These are phyloP conservation scores for Episyrphus balteatus DNA, from an alignment of 1,140 invertebrate genomes.

Conservation along the genomic window DNA sequence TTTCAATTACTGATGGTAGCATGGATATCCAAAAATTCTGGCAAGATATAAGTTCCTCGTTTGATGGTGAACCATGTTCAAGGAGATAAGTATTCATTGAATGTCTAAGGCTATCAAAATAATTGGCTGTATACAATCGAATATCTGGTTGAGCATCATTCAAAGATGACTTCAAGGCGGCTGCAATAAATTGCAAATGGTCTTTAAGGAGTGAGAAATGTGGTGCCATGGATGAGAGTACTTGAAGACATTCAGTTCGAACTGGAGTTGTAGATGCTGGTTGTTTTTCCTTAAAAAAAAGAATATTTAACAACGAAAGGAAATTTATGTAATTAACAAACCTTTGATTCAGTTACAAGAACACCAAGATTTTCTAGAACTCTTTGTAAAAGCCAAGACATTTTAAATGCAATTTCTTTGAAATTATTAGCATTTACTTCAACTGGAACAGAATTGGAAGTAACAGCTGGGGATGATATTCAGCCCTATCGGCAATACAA, in stretches of 20 bases:
- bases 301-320: too few species aligned
- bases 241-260: constrained; percentile 64
- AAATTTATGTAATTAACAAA: constrained; percentile 3
- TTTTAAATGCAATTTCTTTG: constrained; percentile 1
- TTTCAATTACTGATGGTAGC: constrained; percentile 11
- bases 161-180: constrained; percentile 43
- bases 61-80: neutral
- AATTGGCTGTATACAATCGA: constrained; percentile 48
- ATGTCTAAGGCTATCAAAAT: constrained; percentile 51
- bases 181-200: constrained; percentile 44
- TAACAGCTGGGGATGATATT: neutral
- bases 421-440: neutral
- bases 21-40: constrained; percentile 15
- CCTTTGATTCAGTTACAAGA: constrained; percentile 27
- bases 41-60: neutral
- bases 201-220: constrained; percentile 47
- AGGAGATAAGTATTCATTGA: constrained; percentile 34
- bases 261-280: constrained; percentile 24
- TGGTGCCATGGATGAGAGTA: constrained; percentile 56
- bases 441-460: too few species aligned
- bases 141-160: constrained; percentile 47
- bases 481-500: too few species aligned
- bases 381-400: constrained; percentile 43
- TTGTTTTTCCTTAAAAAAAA: neutral
- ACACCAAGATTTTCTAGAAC: constrained; percentile 44